These are phyloP conservation scores for Cirrhinus molitorella DNA, from an alignment of 2,797 vertebrate species.

Conservation along the genomic window DNA sequence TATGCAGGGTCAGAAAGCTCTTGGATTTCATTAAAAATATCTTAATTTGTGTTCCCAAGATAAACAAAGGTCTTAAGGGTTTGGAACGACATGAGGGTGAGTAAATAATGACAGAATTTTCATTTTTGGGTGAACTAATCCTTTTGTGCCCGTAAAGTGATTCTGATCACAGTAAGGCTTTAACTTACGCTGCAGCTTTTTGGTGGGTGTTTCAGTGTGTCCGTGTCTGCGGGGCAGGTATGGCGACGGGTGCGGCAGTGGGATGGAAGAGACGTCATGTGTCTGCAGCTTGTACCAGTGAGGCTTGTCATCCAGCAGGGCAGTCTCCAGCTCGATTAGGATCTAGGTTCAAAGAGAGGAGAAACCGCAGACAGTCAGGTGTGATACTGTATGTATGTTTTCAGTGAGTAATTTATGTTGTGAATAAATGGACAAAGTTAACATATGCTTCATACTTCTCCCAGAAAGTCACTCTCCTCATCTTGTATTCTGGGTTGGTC, in stretches of 20 bases:
- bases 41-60: too few relatives aligned
- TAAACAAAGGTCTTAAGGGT: too few relatives aligned
- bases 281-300: slow-evolving; percentile 99
- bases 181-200: slow-evolving; percentile 96
- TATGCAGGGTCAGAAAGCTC: too few relatives aligned
- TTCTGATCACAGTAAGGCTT: not conserved
- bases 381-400: not conserved
- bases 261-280: slow-evolving; percentile 96
- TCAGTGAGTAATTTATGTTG: not conserved
- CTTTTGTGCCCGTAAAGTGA: too few relatives aligned
- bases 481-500: slow-evolving; percentile 90
- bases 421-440: not conserved
- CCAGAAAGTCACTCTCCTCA: slow-evolving; percentile 90
- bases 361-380: slow-evolving; percentile 17
- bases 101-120: too few relatives aligned
- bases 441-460: slow-evolving; percentile 76
- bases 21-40: too few relatives aligned
- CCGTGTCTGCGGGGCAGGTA: slow-evolving; percentile 91
- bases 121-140: too few relatives aligned
- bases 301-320: slow-evolving; percentile 97
- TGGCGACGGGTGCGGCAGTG: slow-evolving; percentile 93
- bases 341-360: slow-evolving; percentile 78
- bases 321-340: slow-evolving; percentile 97
- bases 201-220: slow-evolving; percentile 86
- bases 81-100: too few relatives aligned